Evolutionary conservation across 2,888 invertebrate genomes (phyloP).

Genomic region (Homarus gammarus): DNA sequence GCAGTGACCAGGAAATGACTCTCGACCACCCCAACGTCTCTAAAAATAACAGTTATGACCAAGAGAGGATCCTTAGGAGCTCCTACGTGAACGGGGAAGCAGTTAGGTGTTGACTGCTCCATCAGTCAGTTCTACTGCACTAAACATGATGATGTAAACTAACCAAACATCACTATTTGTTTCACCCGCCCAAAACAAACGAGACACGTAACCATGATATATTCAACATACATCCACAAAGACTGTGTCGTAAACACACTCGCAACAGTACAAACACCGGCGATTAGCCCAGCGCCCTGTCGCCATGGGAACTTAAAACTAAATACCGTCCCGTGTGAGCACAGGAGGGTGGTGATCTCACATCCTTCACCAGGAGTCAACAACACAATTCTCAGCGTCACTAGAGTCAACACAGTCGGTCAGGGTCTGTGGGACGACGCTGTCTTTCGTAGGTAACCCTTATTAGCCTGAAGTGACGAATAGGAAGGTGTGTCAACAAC

Average conservation of each 20-base stretch:
- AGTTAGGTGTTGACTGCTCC: too few relatives aligned
- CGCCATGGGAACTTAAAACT: background rate
- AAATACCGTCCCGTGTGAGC: background rate
- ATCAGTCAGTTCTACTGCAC: too few relatives aligned
- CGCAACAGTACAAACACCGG: too few relatives aligned
- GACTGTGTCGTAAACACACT: background rate
- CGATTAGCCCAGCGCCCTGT: background rate
- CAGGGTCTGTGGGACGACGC: too few relatives aligned
- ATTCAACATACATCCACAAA: background rate
- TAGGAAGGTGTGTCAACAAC: too few relatives aligned
- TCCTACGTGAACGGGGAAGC: too few relatives aligned
- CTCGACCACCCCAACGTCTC: too few relatives aligned
- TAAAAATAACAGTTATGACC: too few relatives aligned
- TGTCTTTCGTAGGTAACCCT: too few relatives aligned
- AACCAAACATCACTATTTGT: background rate
- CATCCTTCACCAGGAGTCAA: background rate
- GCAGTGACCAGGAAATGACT: too few relatives aligned
- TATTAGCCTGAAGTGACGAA: too few relatives aligned
- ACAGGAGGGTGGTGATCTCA: background rate
- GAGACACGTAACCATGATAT: background rate
- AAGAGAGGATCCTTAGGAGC: too few relatives aligned
- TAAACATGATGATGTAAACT: background rate
- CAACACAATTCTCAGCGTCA: background rate
- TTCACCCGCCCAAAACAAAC: background rate
- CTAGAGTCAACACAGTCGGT: background rate